Evolutionary conservation across 2,113 vertebrate species (phyloP), one percentile per base, ranked within the genome.

Genomic region (Esox niger): DNA sequence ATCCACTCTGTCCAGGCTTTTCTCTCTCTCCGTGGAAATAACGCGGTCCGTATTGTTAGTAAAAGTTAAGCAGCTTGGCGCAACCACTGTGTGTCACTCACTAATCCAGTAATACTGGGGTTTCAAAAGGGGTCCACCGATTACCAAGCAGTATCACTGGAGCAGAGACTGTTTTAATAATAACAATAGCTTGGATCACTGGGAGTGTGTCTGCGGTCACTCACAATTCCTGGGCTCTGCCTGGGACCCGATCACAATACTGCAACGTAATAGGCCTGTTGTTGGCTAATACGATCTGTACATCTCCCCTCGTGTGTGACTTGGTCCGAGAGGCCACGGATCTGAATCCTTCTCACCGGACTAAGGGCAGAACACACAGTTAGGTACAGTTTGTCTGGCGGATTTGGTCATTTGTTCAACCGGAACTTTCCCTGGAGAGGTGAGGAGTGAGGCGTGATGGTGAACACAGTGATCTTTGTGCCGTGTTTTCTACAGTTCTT

Each of bases 51-150:
- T 43, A 82, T 60, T 69, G 69, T 68, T 47, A 64, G 64, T 30
- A 23, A 62, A 62, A 70, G 52, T 79, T 68, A 81, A 82, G 74
- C 76, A 66, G 62, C 74, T 76, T 70, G 66, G 74, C 73, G 55
- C 64, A 76, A 61, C 60, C 71, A 35, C 64, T 69, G 72, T 76
- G 71, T 65, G 57, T 63, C 57, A 75, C 35, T 2, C 38, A 82
- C 63, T 80, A 83, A 85, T 83, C 78, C 74, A 74, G 71, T 77
- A 76, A 79, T 64, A 46, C 70, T 62, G 47, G 64, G 71, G 78
- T 79, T 87, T 80, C 84, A 81, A 76, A 64, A 78, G 66, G 4
- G 46, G 78, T 69, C 77, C 69, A 77, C 49, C 78, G 82, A 84
- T 86, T 84, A 79, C 81, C 76, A 71, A 69, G 46, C 47, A 70